Evolutionary conservation across 2,888 invertebrate species (phyloP).

Genomic region (Rhagonycha lutea): DNA sequence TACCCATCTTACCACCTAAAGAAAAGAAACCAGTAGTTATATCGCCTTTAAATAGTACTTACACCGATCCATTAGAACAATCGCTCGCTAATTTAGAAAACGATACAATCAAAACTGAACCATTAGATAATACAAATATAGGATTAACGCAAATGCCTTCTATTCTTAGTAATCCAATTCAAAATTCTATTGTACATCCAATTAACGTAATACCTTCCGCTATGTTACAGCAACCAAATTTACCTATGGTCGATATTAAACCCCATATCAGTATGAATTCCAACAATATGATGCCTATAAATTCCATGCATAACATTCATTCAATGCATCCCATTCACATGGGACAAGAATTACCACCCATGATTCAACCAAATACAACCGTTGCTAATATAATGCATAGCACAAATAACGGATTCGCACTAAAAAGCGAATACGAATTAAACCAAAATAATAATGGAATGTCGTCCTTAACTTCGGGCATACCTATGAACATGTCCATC

Average conservation of each 20-base stretch:
- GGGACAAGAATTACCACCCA: slow-evolving; percentile 43
- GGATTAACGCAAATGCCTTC: slow-evolving; percentile 39
- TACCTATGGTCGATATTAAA: slow-evolving; percentile 43
- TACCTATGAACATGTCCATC: slow-evolving; percentile 60
- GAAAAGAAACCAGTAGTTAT: slow-evolving; percentile 47
- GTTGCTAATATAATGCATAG: slow-evolving; percentile 45
- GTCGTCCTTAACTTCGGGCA: slow-evolving; percentile 53
- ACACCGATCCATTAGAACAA: slow-evolving; percentile 72
- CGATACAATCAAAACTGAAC: slow-evolving; percentile 60
- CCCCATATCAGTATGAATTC: slow-evolving; percentile 34
- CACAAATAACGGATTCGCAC: slow-evolving; percentile 56
- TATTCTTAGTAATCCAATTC: slow-evolving; percentile 40
- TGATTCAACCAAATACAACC: slow-evolving; percentile 24
- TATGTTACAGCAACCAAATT: slow-evolving; percentile 42
- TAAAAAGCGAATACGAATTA: slow-evolving; percentile 56
- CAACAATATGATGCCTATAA: slow-evolving; percentile 36
- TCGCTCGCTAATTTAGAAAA: slow-evolving; percentile 73
- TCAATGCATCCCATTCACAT: slow-evolving; percentile 34
- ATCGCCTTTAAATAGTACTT: slow-evolving; percentile 51
- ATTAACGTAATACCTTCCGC: slow-evolving; percentile 40
- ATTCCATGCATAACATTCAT: slow-evolving; percentile 36
- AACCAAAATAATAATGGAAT: slow-evolving; percentile 58
- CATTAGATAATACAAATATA: slow-evolving; percentile 46
- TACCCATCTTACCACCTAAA: slow-evolving; percentile 38
- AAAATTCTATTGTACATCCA: slow-evolving; percentile 38